Base-by-base conservation (phyloP, 2,113 vertebrate genomes). In the Sporophila hypoxantha region DNA sequence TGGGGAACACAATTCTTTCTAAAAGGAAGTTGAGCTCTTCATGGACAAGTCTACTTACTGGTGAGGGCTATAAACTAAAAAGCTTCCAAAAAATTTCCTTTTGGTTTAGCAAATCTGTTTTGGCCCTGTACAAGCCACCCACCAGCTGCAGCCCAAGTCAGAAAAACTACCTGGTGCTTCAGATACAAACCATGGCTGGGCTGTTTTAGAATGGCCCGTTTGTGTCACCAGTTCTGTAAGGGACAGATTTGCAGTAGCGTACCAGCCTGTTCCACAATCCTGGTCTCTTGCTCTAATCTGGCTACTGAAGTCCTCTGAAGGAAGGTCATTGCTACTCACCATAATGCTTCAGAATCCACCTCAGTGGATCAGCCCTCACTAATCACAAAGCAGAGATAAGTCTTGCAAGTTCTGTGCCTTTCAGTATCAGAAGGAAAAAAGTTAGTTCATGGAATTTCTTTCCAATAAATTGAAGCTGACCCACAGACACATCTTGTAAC, bases 211-310 rank as follows among this genome's bases (percentile, higher is more conserved):
- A 61, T 6, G 10, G 80, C 13, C 37, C 5, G 2, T 30, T 60
- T 64, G 23, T 50, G 21, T 26, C 16, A 32, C 19, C 46, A 66
- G 7, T 1, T 76, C 19, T 13, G 14, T 8, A 67, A 29, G 14
- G 30, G 4, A 12, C 1, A 42, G 1, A 2, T 34, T 47, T 65
- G 34, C 32, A 56, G 17, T 9, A 55, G 32, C 4, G 4, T 17
- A n/a, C 15, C 39, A 60, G n/a, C 12, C 46, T 49, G 62, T 36
- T 56, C 23, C 20, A 34, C 13, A 42, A 5, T 7, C 22, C 52
- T 70, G 32, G 23, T 26, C 42, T 70, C n/a, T 12, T 9, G 18
- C 37, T 46, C 29, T 42, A 32, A 50, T 11, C 14, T 67, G 12
- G 20, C 17, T 55, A 21, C 22, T 1, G 1, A 9, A 65, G 15